Evolutionary conservation across 2,113 vertebrate species (phyloP).

Genomic region (Megaptera novaeangliae): DNA sequence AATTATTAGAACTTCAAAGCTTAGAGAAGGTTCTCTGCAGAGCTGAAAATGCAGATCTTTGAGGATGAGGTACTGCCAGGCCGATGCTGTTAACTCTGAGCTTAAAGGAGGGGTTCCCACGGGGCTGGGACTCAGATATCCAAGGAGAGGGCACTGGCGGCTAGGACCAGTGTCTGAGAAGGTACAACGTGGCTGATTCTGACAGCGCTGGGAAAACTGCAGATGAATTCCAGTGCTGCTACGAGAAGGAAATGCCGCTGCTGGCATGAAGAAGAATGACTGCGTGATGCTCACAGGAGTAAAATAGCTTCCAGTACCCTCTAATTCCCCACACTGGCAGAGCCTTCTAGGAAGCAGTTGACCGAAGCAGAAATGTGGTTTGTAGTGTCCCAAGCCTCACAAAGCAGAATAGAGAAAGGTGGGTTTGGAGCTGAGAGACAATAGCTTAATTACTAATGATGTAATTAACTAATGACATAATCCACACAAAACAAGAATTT

Average conservation of each 20-base stretch:
- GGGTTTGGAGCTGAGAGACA: not conserved
- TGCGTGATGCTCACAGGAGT: not conserved
- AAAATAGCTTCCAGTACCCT: not conserved
- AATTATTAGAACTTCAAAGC: not conserved
- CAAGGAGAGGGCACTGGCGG: not conserved
- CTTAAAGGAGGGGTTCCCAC: not conserved
- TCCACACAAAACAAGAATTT: not conserved
- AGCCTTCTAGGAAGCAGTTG: not conserved
- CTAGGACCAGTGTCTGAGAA: not conserved
- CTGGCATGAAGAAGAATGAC: not conserved
- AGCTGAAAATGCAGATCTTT: not conserved
- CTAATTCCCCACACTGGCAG: not conserved
- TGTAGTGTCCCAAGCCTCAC: not conserved
- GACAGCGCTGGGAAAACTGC: fast-evolving
- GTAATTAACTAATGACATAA: not conserved
- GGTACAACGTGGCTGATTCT: not conserved
- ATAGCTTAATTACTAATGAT: not conserved
- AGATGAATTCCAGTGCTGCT: not conserved
- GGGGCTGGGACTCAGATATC: not conserved
- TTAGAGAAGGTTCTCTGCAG: not conserved
- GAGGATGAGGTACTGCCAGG: fast-evolving
- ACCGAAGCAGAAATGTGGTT: not conserved
- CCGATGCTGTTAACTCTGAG: not conserved
- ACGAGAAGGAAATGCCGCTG: not conserved
- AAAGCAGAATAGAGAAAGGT: not conserved